A percentile compares a stretch with the other conserved stretches of the same genome.
Evolutionary conservation across 2,888 invertebrate species (phyloP).

Genomic region (Cheilosia impressa): DNA sequence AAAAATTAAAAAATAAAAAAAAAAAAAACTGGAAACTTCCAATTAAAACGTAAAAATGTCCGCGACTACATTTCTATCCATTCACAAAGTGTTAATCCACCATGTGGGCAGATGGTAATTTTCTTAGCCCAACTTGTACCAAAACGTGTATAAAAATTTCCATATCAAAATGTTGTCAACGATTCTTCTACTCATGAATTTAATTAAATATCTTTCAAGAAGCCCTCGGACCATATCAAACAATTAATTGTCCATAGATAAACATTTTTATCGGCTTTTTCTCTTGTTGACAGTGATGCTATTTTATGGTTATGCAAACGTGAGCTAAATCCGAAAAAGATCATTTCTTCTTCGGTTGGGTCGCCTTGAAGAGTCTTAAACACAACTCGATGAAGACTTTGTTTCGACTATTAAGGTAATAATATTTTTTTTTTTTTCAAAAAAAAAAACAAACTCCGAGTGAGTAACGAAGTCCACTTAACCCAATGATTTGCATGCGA

Average conservation of each 20-base stretch:
- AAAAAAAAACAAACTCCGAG: neutral
- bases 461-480: slow-evolving; percentile 30
- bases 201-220: slow-evolving; percentile 52
- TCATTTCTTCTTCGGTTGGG: neutral
- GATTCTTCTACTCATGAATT: slow-evolving; percentile 35
- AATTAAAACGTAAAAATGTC: slow-evolving; percentile 9
- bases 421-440: slow-evolving; percentile 12
- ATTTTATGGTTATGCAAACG: slow-evolving; percentile 26
- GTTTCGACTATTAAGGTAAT: slow-evolving; percentile 34
- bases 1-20: too few relatives aligned
- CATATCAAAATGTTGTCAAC: slow-evolving; percentile 47
- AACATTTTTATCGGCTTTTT: slow-evolving; percentile 29
- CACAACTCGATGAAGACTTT: slow-evolving; percentile 44
- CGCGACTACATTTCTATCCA: slow-evolving; percentile 34
- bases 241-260: slow-evolving; percentile 46
- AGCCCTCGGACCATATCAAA: slow-evolving; percentile 32
- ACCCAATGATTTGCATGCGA: slow-evolving; percentile 56
- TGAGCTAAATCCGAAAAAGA: slow-evolving; percentile 1
- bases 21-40: neutral
- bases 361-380: slow-evolving; percentile 25
- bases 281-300: slow-evolving; percentile 14
- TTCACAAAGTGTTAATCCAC: slow-evolving; percentile 22
- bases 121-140: neutral
- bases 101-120: slow-evolving; percentile 49
- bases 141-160: slow-evolving; percentile 43